phyloP scores from a whole-genome alignment of 2,797 vertebrate species.

The Molossus molossus region DNA sequence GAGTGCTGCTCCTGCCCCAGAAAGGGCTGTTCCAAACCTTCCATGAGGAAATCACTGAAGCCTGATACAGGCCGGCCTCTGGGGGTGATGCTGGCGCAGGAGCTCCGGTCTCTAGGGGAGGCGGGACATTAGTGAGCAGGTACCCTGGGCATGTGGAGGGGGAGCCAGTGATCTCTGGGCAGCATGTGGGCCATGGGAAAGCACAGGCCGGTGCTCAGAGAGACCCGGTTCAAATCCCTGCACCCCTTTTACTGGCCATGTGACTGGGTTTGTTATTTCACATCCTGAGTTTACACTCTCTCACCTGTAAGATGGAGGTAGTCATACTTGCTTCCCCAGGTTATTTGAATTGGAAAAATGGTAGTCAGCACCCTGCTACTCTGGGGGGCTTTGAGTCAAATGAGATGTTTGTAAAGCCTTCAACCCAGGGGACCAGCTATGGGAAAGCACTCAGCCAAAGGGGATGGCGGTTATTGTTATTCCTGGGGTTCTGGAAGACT shows the following conservation, averaged over 20 bases:
- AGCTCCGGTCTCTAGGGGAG: neutral
- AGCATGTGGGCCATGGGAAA: fast-evolving
- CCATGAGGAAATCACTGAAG: neutral
- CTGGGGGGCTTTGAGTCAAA: neutral
- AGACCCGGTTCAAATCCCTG: neutral
- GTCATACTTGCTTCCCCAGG: neutral
- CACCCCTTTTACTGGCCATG: neutral
- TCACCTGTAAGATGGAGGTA: neutral
- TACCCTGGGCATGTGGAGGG: neutral
- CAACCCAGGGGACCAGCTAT: neutral
- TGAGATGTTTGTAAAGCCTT: neutral
- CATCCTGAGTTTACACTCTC: neutral
- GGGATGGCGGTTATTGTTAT: fast-evolving
- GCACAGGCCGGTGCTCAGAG: neutral
- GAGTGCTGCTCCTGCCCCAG: neutral
- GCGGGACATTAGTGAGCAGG: fast-evolving
- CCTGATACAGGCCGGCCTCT: neutral
- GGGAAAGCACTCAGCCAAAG: neutral
- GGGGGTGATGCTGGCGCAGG: fast-evolving
- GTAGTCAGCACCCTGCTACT: neutral
- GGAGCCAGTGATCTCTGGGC: neutral
- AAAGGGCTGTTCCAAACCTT: neutral
- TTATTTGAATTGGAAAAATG: neutral
- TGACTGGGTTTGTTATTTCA: neutral
- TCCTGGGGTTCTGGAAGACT: neutral